phyloP scores from a whole-genome alignment of 2,888 invertebrate genomes.

The Melieria crassipennis region DNA sequence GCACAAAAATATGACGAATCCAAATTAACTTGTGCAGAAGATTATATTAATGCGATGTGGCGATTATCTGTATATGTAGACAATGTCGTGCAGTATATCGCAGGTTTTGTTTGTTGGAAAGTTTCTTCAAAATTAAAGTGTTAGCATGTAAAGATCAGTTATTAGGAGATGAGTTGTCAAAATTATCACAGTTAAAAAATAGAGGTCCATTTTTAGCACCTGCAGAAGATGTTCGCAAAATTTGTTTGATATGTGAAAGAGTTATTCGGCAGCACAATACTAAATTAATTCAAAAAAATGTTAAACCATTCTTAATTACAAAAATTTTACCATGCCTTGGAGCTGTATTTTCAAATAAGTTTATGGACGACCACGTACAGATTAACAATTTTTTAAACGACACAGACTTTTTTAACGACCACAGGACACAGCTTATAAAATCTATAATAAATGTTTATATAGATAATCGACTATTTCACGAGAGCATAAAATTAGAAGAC shows the following conservation, averaged over 20 bases:
- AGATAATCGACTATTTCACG: neutral
- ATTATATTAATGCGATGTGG: neutral
- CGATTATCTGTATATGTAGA: conserved; percentile 6
- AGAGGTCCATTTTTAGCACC: conserved; percentile 5
- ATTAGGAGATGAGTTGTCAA: neutral
- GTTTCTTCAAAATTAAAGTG: no score
- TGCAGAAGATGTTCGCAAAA: conserved; percentile 4
- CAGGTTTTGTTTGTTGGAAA: conserved; percentile 2
- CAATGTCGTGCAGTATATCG: neutral
- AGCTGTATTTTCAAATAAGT: neutral
- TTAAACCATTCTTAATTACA: neutral
- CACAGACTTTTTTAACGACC: neutral
- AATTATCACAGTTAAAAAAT: neutral
- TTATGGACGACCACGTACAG: conserved; percentile 11
- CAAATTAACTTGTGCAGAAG: neutral
- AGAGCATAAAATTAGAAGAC: no score
- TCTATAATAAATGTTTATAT: neutral
- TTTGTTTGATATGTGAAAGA: conserved; percentile 5
- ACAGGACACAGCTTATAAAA: neutral
- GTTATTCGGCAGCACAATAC: neutral
- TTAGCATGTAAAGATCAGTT: no score
- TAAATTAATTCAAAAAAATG: conserved; percentile 3
- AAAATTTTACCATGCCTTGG: conserved; percentile 3
- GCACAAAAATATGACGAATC: no score
- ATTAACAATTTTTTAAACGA: conserved; percentile 7